Conservation (phyloP, 1,140 invertebrate genomes). For the Holotrichia oblita region DNA sequence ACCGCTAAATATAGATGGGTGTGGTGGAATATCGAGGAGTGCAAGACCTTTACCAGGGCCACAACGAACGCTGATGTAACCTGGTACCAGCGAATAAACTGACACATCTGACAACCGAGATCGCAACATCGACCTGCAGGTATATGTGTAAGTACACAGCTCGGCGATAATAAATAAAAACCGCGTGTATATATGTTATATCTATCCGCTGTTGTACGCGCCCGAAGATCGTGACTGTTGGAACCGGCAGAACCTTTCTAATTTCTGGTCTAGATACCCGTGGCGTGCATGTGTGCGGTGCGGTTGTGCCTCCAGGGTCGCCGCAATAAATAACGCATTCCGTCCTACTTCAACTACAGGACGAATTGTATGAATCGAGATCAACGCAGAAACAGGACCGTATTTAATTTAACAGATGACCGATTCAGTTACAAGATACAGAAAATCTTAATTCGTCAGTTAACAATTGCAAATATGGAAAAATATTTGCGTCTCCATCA, state of each 20-base stretch:
- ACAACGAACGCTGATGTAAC: constrained; percentile 15
- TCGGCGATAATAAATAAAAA: constrained; percentile 24
- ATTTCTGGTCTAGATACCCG: constrained; percentile 32
- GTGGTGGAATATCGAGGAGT: not conserved
- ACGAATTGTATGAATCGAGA: not conserved
- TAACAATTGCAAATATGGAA: no score
- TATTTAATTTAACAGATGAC: not conserved
- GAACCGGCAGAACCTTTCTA: constrained; percentile 23
- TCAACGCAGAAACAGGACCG: not conserved
- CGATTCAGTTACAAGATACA: no score
- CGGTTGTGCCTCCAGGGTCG: constrained; percentile 30
- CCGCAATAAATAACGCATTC: constrained; percentile 19
- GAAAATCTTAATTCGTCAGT: no score
- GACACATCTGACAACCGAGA: constrained; percentile 25
- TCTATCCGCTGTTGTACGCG: constrained; percentile 19
- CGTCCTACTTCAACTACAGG: not conserved
- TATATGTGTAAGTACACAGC: not conserved
- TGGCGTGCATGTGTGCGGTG: constrained; percentile 6
- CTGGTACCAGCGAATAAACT: not conserved
- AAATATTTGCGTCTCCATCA: no score
- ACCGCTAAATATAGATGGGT: constrained; percentile 8
- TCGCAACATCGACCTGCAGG: constrained; percentile 10
- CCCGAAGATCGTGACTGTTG: constrained; percentile 19
- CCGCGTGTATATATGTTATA: not conserved
- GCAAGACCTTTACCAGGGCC: constrained; percentile 17